These are phyloP conservation scores for Sminthopsis crassicaudata DNA, from an alignment of 2,113 vertebrate species.

Conservation along the genomic window DNA sequence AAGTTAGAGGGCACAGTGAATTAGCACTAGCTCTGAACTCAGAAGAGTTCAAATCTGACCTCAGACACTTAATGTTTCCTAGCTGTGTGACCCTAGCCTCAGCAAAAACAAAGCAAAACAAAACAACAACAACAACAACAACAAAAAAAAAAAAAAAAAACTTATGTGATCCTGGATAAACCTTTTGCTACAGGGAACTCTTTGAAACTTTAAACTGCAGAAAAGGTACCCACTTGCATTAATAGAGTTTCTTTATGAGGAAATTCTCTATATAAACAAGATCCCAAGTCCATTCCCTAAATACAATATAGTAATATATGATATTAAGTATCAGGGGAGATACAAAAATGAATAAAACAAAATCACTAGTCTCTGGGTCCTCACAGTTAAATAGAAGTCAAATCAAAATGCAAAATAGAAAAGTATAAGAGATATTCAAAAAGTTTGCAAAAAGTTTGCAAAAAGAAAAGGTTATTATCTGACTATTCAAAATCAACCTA, in stretches of 20 bases:
- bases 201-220: neutral
- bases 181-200: neutral
- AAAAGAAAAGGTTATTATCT: neutral
- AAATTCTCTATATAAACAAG: neutral
- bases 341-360: neutral
- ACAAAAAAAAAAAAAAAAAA: neutral
- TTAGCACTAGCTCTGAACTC: too few species aligned
- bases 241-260: neutral
- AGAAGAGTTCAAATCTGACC: too few species aligned
- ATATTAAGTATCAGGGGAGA: neutral
- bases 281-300: neutral
- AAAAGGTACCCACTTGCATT: neutral
- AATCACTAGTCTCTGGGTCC: slow-evolving; percentile 30
- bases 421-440: neutral
- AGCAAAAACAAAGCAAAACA: too few species aligned
- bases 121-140: too few species aligned
- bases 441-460: neutral
- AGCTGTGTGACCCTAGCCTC: too few species aligned
- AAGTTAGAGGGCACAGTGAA: too few species aligned
- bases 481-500: neutral
- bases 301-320: neutral
- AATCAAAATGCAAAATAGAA: neutral
- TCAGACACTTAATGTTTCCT: too few species aligned
- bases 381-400: slow-evolving; percentile 20
- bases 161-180: neutral